Evolutionary conservation across 2,113 vertebrate genomes (phyloP).

Genomic region (Meles meles): DNA sequence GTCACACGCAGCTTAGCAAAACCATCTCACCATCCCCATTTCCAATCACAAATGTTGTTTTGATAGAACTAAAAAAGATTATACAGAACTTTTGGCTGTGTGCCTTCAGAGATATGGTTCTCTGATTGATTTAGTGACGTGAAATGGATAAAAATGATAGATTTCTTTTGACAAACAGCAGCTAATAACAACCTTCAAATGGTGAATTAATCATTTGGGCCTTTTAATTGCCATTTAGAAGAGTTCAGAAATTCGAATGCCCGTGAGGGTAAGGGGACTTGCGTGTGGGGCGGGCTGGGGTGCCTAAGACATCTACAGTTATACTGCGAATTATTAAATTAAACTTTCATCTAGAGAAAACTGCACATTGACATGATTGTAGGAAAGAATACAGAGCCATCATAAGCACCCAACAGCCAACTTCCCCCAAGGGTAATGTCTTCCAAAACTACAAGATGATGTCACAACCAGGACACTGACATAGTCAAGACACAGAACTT

Average conservation of each 20-base stretch:
- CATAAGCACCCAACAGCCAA: background rate
- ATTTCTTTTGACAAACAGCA: background rate
- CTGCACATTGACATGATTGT: background rate
- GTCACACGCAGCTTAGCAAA: background rate
- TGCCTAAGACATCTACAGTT: background rate
- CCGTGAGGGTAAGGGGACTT: background rate
- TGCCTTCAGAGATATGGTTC: background rate
- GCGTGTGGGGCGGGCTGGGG: background rate
- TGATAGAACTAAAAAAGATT: background rate
- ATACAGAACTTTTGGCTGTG: background rate
- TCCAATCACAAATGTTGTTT: background rate
- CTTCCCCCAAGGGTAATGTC: background rate
- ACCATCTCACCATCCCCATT: background rate
- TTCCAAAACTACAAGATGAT: background rate
- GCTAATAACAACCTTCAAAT: background rate
- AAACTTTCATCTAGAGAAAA: background rate
- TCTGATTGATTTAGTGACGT: background rate
- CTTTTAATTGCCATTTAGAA: background rate
- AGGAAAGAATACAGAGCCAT: background rate
- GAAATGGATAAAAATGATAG: background rate
- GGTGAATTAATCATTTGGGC: background rate
- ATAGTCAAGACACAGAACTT: background rate
- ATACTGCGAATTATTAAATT: background rate
- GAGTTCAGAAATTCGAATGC: background rate
- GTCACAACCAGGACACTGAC: background rate